These are phyloP conservation scores for Euura saliciscinereae DNA, from an alignment of 1,140 invertebrate genomes.

Conservation along the genomic window DNA sequence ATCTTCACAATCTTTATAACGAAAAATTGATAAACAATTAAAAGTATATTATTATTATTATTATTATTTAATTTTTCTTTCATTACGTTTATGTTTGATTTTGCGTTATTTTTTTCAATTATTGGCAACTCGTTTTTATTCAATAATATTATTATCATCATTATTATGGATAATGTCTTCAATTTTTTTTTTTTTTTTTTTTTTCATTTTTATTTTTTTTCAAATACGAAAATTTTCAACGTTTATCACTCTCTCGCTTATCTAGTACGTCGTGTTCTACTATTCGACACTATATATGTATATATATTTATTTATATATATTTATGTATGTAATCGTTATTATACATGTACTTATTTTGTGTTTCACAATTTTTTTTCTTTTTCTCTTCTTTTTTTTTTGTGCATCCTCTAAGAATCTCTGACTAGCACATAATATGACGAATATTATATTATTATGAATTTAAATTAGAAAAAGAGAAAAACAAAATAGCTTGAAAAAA, in stretches of 20 bases:
- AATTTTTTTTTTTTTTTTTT: slow-evolving; percentile 18
- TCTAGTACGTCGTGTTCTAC: neutral
- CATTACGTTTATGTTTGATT: slow-evolving; percentile 40
- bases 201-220: slow-evolving; percentile 21
- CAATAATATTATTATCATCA: neutral
- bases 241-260: slow-evolving; percentile 23
- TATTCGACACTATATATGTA: slow-evolving; percentile 2
- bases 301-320: neutral
- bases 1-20: too few species aligned
- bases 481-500: slow-evolving; percentile 8
- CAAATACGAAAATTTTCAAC: neutral
- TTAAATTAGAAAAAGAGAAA: neutral
- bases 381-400: slow-evolving; percentile 37
- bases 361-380: slow-evolving; percentile 24
- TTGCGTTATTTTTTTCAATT: slow-evolving; percentile 31
- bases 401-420: slow-evolving; percentile 46
- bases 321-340: neutral
- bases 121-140: slow-evolving; percentile 38
- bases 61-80: too few species aligned
- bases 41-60: slow-evolving; percentile 30
- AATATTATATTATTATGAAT: slow-evolving; percentile 16
- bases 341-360: slow-evolving; percentile 12
- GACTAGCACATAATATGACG: slow-evolving; percentile 49
- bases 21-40: slow-evolving; percentile 14
- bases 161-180: neutral